A percentile compares a stretch with the other conserved stretches of the same genome.
phyloP scores from a whole-genome alignment of 2,888 invertebrate species.

The Agrotis exclamationis region DNA sequence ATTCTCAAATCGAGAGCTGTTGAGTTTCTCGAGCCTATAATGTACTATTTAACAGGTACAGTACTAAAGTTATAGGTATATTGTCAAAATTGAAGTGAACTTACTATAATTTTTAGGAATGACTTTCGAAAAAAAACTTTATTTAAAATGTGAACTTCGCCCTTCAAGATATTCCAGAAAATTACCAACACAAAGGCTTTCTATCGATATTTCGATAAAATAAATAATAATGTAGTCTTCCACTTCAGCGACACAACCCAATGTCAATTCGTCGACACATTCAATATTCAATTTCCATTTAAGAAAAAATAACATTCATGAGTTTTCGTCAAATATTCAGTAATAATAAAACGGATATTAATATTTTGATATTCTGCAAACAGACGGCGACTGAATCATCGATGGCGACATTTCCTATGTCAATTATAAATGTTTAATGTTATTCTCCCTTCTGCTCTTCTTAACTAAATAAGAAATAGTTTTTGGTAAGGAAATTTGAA shows the following conservation, averaged over 20 bases:
- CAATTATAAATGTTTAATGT: conserved; percentile 63
- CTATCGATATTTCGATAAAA: neutral
- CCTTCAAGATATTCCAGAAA: too few species aligned
- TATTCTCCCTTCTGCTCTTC: conserved; percentile 30
- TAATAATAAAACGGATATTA: conserved; percentile 37
- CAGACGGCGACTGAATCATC: conserved; percentile 23
- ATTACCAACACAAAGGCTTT: neutral
- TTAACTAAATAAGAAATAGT: conserved; percentile 24
- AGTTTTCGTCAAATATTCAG: conserved; percentile 40
- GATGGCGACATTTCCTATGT: conserved; percentile 53
- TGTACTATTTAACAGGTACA: neutral
- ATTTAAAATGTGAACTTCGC: too few species aligned
- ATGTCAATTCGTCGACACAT: conserved; percentile 1
- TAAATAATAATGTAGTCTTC: neutral
- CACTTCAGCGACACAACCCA: neutral
- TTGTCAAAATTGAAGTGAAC: too few species aligned
- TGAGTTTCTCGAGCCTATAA: conserved; percentile 6
- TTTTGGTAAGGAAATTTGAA: conserved; percentile 5
- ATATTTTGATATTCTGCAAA: conserved; percentile 37
- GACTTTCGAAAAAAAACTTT: too few species aligned
- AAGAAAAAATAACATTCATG: conserved; percentile 9
- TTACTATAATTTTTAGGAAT: too few species aligned
- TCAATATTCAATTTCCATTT: conserved; percentile 20
- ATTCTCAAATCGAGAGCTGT: conserved; percentile 2
- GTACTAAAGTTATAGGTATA: too few species aligned